phyloP scores from a whole-genome alignment of 2,797 vertebrate genomes.

The Tragopan temminckii region DNA sequence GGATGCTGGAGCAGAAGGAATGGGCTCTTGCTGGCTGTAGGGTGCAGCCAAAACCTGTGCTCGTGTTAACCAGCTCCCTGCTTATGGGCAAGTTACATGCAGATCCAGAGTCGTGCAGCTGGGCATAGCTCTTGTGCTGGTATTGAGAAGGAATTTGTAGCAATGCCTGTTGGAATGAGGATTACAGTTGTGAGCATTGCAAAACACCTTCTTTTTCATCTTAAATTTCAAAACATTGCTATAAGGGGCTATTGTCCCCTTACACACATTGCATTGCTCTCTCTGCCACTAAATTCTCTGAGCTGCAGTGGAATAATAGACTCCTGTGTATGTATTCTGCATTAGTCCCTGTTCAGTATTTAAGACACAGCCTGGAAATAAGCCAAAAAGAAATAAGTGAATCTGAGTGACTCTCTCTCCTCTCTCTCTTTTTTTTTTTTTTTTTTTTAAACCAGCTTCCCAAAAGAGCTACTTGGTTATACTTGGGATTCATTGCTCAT shows the following conservation, averaged over 20 bases:
- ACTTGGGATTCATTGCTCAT: background rate
- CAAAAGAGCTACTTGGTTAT: background rate
- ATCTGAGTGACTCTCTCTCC: background rate
- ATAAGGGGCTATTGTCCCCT: constrained; percentile 11
- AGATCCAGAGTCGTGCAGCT: rapidly evolving
- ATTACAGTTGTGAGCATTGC: background rate
- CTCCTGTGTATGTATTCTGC: background rate
- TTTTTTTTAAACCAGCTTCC: background rate
- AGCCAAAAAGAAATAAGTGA: constrained; percentile 1
- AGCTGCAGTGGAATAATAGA: constrained; percentile 32
- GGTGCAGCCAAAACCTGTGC: background rate
- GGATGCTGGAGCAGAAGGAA: background rate
- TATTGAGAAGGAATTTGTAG: background rate
- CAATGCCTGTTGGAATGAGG: background rate
- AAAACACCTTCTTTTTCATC: background rate
- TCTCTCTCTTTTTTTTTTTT: background rate
- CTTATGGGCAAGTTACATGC: background rate
- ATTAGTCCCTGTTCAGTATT: background rate
- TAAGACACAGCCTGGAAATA: constrained; percentile 4
- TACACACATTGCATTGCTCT: background rate
- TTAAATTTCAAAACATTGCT: background rate
- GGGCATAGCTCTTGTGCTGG: background rate
- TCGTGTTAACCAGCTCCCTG: background rate
- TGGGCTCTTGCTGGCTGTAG: background rate
- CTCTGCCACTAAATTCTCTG: background rate